Base-by-base conservation (phyloP, 2,888 invertebrate genomes). In the Formica aserva region DNA sequence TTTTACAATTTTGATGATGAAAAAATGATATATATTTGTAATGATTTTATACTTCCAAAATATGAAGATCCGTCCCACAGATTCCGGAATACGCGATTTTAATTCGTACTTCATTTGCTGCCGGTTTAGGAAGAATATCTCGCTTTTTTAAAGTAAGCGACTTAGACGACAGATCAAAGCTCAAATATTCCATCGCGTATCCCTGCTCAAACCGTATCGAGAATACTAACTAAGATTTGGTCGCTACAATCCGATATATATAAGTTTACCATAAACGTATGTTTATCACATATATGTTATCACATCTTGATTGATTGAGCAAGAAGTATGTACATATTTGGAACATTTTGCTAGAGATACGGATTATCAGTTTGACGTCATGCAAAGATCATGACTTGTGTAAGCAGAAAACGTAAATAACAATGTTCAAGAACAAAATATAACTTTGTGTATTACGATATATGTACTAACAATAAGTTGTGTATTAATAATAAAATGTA, bases 11-110 rank as follows among this genome's bases (percentile, higher is more conserved):
- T 26, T 8, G 22, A 45, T 62, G n/a, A 29, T 57, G 1, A 15
- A 62, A 41, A 63, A 74, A 32, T 60, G 1, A 65, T 11, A 13
- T 4, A 38, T 55, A 45, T 63, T 63, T 38, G 22, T 15, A 71
- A 63, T 57, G 1, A 3, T 41, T 48, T 18, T 92, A 91, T 95
- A 97, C 97, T 95, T 96, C 96, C 13, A 97, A 95, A 72, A 97
- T 97, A 90, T 97, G 97, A 6, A 97, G 94, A 93, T 97, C 97
- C 0, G 97, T 97, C 0, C 97, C 97, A 91, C 97, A 97, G 41
- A 97, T 95, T 0, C 97, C 97, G 0, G 97, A 95, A 91, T 96
- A 97, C 9, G 96, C 96, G 0, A 97, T 97, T 92, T 95, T 96
- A 1, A 97, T 95, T 3, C 97, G 95, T 69, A 97, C 96, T n/a